These are phyloP conservation scores for Lepisosteus osseus DNA, from an alignment of 2,113 vertebrate genomes.

Conservation along the genomic window DNA sequence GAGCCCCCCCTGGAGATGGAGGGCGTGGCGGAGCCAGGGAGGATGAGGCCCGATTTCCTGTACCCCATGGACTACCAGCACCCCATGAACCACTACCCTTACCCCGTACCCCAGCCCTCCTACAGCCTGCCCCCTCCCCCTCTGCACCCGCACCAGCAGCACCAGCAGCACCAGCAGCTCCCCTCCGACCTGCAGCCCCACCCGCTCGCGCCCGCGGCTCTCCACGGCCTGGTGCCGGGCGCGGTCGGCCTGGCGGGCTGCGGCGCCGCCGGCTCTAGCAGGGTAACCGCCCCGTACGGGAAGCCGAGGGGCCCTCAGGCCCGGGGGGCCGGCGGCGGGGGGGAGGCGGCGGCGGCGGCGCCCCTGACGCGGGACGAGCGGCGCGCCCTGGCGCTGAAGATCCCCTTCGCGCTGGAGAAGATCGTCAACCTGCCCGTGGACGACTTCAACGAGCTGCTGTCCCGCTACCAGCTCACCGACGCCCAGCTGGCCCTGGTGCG, in stretches of 20 bases:
- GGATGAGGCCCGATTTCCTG: conserved; percentile 45
- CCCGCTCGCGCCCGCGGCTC: too few relatives aligned
- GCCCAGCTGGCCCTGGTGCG: conserved; percentile 78
- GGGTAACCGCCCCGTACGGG: too few relatives aligned
- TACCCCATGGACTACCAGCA: conserved; percentile 65
- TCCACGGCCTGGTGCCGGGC: too few relatives aligned
- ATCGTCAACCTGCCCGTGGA: conserved; percentile 86
- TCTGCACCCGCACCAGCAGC: conserved; percentile 23
- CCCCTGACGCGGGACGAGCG: conserved; percentile 75
- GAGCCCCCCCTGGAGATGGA: conserved; percentile 61
- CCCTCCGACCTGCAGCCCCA: background rate
- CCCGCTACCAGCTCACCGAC: conserved; percentile 71
- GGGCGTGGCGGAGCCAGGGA: conserved; percentile 48
- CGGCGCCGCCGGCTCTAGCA: too few relatives aligned
- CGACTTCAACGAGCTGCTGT: conserved; percentile 86
- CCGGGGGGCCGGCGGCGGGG: conserved; percentile 22
- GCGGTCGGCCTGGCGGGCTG: too few relatives aligned
- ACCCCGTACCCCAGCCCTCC: conserved; percentile 47
- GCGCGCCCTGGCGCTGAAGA: conserved; percentile 74
- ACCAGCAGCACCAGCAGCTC: conserved; percentile 8
- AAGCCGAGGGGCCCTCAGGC: conserved; percentile 4
- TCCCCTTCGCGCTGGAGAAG: conserved; percentile 79
- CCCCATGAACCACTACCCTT: conserved; percentile 41
- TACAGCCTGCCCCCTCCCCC: conserved; percentile 49
- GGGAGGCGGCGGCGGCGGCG: conserved; percentile 32